Percentiles rank a stretch among this genome's conserved stretches.
phyloP scores from a whole-genome alignment of 2,888 invertebrate species.

The Eristalinus aeneus region DNA sequence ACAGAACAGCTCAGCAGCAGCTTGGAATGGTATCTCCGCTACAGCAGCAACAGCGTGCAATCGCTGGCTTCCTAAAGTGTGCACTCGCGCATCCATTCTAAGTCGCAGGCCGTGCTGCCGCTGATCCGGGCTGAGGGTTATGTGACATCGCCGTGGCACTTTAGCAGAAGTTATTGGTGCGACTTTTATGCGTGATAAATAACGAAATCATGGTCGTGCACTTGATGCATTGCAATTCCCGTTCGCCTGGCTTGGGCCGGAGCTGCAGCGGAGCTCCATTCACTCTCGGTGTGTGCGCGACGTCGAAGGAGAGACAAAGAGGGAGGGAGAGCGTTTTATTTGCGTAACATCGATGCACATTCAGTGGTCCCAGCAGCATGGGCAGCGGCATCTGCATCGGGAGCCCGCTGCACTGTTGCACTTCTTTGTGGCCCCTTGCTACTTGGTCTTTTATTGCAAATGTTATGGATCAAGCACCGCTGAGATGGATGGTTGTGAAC shows the following conservation, averaged over 20 bases:
- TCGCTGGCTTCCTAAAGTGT: constrained; percentile 26
- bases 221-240: constrained; percentile 59
- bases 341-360: constrained; percentile 68
- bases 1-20: constrained; percentile 2
- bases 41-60: background rate
- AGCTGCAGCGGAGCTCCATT: background rate
- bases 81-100: constrained; percentile 32
- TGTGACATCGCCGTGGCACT: constrained; percentile 60
- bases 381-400: constrained; percentile 5
- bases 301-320: too few relatives aligned
- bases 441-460: constrained; percentile 63
- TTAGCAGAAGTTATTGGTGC: constrained; percentile 68
- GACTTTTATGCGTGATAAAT: constrained; percentile 71
- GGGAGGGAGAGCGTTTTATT: constrained; percentile 54
- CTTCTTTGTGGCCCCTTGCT: constrained; percentile 55
- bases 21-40: background rate
- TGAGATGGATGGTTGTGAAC: constrained; percentile 66
- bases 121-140: constrained; percentile 26
- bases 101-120: background rate
- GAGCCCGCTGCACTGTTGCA: constrained; percentile 9
- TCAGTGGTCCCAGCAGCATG: constrained; percentile 18
- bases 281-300: constrained; percentile 17
- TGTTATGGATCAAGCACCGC: constrained; percentile 62
- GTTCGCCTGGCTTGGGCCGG: constrained; percentile 2
- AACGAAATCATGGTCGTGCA: constrained; percentile 69